A percentile compares a stretch with the other conserved stretches of the same genome.
Evolutionary conservation across 2,113 vertebrate species (phyloP).

Genomic region (Sisor rabdophorus): DNA sequence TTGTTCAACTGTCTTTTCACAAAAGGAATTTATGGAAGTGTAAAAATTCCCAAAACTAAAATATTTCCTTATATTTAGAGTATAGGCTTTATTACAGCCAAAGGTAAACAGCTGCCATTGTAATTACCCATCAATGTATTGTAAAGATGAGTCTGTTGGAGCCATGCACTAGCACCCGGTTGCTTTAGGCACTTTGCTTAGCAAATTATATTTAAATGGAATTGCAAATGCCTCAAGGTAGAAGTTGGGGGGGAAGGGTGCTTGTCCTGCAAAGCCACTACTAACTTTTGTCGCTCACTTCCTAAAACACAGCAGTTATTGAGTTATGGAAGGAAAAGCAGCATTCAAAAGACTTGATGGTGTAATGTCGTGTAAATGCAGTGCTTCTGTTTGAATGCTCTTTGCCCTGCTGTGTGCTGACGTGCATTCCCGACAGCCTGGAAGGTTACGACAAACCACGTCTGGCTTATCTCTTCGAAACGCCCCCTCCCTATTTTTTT

Average conservation of each 20-base stretch:
- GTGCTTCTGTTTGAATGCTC: constrained; percentile 8
- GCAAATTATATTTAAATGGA: constrained; percentile 57
- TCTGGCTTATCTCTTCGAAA: not conserved
- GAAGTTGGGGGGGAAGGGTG: not conserved
- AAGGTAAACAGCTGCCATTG: too few relatives aligned
- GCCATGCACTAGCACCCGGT: not conserved
- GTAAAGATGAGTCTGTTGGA: not conserved
- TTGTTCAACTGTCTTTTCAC: not conserved
- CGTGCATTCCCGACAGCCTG: constrained; percentile 16
- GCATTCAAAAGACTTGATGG: constrained; percentile 11
- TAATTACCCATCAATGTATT: too few relatives aligned
- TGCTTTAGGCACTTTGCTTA: constrained; percentile 55
- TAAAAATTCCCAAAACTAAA: too few relatives aligned
- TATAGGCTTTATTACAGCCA: too few relatives aligned
- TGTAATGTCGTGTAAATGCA: not conserved
- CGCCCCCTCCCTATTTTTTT: too few relatives aligned
- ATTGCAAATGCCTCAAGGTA: constrained; percentile 55
- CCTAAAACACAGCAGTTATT: not conserved
- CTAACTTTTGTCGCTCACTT: not conserved
- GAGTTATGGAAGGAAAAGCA: not conserved
- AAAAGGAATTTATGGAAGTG: too few relatives aligned
- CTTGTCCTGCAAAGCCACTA: not conserved
- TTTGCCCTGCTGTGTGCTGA: constrained; percentile 30
- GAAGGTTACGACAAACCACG: not conserved
- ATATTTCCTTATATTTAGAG: too few relatives aligned